Evolutionary conservation across 2,797 vertebrate species (phyloP).

Genomic region (Galagoides demidoff): DNA sequence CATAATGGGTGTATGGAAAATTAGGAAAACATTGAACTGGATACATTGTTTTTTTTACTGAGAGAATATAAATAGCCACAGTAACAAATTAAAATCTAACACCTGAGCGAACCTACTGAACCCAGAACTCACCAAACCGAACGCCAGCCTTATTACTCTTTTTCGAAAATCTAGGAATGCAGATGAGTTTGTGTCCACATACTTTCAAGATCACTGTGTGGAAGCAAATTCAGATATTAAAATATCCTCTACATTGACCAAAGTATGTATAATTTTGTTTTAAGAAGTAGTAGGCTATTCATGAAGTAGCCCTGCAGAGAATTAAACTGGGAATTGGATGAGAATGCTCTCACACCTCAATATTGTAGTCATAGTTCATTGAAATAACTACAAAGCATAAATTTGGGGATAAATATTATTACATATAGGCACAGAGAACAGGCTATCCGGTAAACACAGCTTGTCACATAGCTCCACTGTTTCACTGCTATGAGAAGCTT

Average conservation of each 20-base stretch:
- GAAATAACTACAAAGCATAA: background rate
- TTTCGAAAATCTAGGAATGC: slow-evolving; percentile 17
- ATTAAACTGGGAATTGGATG: background rate
- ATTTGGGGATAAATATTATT: background rate
- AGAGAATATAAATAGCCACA: background rate
- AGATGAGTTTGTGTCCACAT: background rate
- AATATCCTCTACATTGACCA: background rate
- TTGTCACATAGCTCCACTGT: background rate
- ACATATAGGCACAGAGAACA: background rate
- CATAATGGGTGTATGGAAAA: background rate
- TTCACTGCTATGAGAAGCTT: background rate
- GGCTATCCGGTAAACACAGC: background rate
- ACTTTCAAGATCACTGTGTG: background rate
- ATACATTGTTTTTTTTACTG: background rate
- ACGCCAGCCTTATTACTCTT: background rate
- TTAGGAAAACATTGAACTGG: background rate
- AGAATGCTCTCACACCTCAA: slow-evolving; percentile 8
- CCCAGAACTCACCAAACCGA: background rate
- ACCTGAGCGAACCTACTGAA: background rate
- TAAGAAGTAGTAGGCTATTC: background rate
- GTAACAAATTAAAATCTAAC: background rate
- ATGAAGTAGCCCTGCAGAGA: background rate
- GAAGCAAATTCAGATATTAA: slow-evolving; percentile 18
- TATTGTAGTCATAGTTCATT: background rate
- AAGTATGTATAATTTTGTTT: slow-evolving; percentile 39